Conservation (phyloP, 2,888 invertebrate genomes). For the Pristionchus entomophagus region DNA sequence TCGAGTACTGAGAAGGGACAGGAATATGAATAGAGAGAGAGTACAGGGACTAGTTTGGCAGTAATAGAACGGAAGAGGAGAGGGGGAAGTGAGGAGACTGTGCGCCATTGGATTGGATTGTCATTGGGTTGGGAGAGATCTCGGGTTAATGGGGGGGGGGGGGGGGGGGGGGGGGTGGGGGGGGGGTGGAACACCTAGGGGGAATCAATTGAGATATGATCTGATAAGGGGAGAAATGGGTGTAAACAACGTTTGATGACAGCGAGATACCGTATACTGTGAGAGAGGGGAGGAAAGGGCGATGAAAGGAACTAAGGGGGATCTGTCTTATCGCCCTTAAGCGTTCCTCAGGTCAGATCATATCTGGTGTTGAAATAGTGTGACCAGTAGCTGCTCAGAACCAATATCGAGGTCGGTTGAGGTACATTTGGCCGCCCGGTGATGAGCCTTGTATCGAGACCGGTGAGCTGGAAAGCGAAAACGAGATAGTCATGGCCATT, state of each 20-base stretch:
- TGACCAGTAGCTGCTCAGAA: too few species aligned
- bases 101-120: constrained; percentile 42
- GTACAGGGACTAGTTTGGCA: constrained; percentile 44
- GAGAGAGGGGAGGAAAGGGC: neutral
- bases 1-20: neutral
- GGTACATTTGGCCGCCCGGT: constrained; percentile 48
- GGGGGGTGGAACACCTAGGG: constrained; percentile 13
- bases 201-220: constrained; percentile 1
- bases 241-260: constrained; percentile 24
- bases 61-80: constrained; percentile 13
- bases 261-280: constrained; percentile 4
- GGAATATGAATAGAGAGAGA: constrained; percentile 20
- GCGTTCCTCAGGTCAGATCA: neutral
- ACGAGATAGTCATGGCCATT: constrained; percentile 4
- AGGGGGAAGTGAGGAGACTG: constrained; percentile 13
- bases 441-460: neutral
- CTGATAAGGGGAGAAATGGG: constrained; percentile 39
- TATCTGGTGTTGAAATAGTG: neutral
- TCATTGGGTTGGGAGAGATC: constrained; percentile 32
- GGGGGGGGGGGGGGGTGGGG: too few species aligned
- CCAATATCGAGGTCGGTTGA: constrained; percentile 68
- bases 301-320: constrained; percentile 6
- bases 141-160: too few species aligned
- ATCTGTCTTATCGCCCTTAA: neutral
- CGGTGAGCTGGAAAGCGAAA: neutral